Base-by-base conservation (phyloP, 1,140 invertebrate species). In the Drosophila sp. region DNA sequence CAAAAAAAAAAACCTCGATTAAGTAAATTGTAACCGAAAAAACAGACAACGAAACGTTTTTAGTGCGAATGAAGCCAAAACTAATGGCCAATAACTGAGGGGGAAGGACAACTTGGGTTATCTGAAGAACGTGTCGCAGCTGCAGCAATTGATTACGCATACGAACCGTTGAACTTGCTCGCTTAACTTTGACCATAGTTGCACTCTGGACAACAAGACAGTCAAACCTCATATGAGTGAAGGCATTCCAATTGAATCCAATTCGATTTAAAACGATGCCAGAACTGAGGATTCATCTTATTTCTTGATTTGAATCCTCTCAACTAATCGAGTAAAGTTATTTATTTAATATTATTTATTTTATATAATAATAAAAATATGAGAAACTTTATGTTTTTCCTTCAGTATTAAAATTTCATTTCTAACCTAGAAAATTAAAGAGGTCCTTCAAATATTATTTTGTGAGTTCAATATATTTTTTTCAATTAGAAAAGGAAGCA, bases 111-210 rank as follows among this genome's bases (percentile, higher is more conserved):
- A 33, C 32, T 55, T 33, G 41, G 40, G 55, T 68, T 72, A 33
- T 38, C 40, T 5, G 30, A 25, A 56, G 73, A 74, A 76, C 73
- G 73, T 76, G 73, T 57, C 82, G 44, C 65, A 79, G 76, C 79
- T 80, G 84, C 84, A 87, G 65, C 76, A 76, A 83, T 87, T 87
- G 83, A 89, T 89, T 89, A 83, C 84, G 84, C 86, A 87, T 89
- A 83, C 83, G 83, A 66, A 76, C 74, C 72, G 83, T 65, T 71
- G 75, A 76, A 76, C 73, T 58, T 66, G 6, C 54, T 64, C 70
- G 10, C 54, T 64, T 76, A 76, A 54, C 72, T 60, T 66, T 70
- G 73, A 76, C 73, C 73, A 58, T 58, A 25, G 56, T 58, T 35
- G 60, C 66, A 73, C 72, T 76, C 50, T 47, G n/a, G 17, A 62